Evolutionary conservation across 1,140 invertebrate species (phyloP), one percentile per base, ranked within the genome.

Genomic region (Aphelinus atriplicis): DNA sequence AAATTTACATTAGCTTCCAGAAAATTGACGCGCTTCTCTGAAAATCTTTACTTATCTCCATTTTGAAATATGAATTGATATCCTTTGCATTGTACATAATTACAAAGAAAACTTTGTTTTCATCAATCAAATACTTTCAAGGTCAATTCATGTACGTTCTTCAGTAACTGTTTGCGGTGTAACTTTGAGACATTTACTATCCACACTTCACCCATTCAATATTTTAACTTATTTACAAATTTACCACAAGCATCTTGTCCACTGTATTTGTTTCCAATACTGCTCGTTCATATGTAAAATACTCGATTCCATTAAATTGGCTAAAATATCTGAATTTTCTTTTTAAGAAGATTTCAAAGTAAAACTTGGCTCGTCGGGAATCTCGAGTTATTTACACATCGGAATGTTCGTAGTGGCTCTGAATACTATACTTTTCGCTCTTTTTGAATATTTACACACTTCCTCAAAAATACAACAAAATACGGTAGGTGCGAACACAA

Each of bases 151-250:
- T 26, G 26, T 26, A 26, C 26, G 26, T 26, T 26, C 26, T 26
- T 26, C 26, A 26, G 26, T 26, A 26, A 26, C 26, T 26, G 26
- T 26, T 26, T 26, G 26, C 26, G 26, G 26, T 26, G 26, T 26
- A 26, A 26, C 26, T 26, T 26, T 26, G 26, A 60, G 57, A 74
- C 63, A 3, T 69, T 67, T 73, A 73, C 47, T 62, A 53, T 67
- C 57, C 58, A 47, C 43, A 7, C 50, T 68, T 68, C 56, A 63
- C 60, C 2, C 26, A 53, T 67, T 47, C 3, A 57, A 4, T 62
- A 56, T 48, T 74, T 74, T 62, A 5, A 74, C 0, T 74, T 74
- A 74, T 74, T 56, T 74, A 69, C 65, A 74, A 73, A 48, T 69
- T 57, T 42, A 69, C n/a, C 43, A 5, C 46, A 62, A 74, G 58